A percentile compares a stretch with the other conserved stretches of the same genome.
These are phyloP conservation scores for Smittia aterrima DNA, from an alignment of 2,888 invertebrate genomes.

Conservation along the genomic window DNA sequence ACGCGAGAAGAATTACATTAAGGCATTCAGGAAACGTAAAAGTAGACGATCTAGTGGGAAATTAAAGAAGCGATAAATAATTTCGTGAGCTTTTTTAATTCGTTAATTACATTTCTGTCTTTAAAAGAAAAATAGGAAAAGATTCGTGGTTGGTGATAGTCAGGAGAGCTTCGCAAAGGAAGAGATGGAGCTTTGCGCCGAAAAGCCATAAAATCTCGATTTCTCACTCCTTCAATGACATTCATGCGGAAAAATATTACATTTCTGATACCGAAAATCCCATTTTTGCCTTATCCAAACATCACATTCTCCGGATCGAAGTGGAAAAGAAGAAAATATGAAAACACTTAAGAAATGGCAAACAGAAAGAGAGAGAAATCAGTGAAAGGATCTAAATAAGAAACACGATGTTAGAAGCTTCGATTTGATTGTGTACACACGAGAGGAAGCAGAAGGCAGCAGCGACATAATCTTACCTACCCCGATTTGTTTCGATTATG, in stretches of 20 bases:
- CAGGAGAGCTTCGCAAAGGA: not conserved
- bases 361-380: conserved; percentile 12
- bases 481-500: conserved; percentile 38
- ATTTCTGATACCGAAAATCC: conserved; percentile 30
- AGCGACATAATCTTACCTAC: conserved; percentile 30
- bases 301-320: not conserved
- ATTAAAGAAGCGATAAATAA: conserved; percentile 37
- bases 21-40: not conserved
- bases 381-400: conserved; percentile 39
- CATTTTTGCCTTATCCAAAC: conserved; percentile 23
- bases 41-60: conserved; percentile 37
- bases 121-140: not conserved
- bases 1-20: not conserved
- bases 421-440: conserved; percentile 13
- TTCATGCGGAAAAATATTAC: conserved; percentile 2
- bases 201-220: not conserved
- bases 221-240: not conserved
- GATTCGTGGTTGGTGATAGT: not conserved
- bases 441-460: not conserved
- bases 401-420: conserved; percentile 26
- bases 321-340: conserved; percentile 18
- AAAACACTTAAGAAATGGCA: conserved; percentile 27
- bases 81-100: conserved; percentile 23
- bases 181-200: not conserved
- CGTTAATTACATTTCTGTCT: conserved; percentile 17